Percentiles rank a stretch among this genome's conserved stretches.
Evolutionary conservation across 1,140 invertebrate genomes (phyloP).

Genomic region (Coelopa frigida): DNA sequence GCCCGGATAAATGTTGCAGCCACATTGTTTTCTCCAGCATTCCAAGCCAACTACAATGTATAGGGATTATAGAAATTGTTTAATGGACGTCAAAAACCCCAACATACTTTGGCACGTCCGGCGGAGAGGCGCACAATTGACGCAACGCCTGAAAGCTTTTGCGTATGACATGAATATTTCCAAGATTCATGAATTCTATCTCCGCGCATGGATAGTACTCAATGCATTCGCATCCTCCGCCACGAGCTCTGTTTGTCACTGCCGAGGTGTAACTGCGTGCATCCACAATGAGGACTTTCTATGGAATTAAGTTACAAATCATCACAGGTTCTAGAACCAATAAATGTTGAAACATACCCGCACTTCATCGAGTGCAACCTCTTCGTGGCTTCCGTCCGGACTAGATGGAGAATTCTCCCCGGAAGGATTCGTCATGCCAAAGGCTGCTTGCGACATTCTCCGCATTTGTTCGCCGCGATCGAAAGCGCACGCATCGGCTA

Average conservation of each 20-base stretch:
- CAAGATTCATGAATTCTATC: conserved; percentile 94
- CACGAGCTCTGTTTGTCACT: conserved; percentile 88
- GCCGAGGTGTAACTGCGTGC: conserved; percentile 92
- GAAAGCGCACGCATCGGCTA: conserved; percentile 73
- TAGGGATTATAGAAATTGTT: background rate
- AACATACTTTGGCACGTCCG: conserved; percentile 69
- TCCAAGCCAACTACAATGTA: conserved; percentile 87
- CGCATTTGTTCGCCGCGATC: conserved; percentile 50
- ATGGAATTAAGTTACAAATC: conserved; percentile 28
- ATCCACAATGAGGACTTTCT: conserved; percentile 90
- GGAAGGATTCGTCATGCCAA: conserved; percentile 20
- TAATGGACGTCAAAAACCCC: background rate
- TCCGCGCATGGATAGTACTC: conserved; percentile 91
- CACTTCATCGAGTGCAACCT: conserved; percentile 36
- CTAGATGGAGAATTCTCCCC: conserved; percentile 35
- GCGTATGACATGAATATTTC: conserved; percentile 92
- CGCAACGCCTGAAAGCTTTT: conserved; percentile 75
- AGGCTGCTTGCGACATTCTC: conserved; percentile 11
- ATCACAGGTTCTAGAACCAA: too few relatives aligned
- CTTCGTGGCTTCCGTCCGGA: conserved; percentile 36
- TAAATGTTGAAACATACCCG: conserved; percentile 17
- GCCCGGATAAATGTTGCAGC: conserved; percentile 79
- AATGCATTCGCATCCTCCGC: conserved; percentile 92
- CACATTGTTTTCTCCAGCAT: conserved; percentile 81
- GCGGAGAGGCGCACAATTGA: conserved; percentile 64